Conservation (phyloP, 1,140 invertebrate genomes). For the Lepidotrigona ventralis region DNA sequence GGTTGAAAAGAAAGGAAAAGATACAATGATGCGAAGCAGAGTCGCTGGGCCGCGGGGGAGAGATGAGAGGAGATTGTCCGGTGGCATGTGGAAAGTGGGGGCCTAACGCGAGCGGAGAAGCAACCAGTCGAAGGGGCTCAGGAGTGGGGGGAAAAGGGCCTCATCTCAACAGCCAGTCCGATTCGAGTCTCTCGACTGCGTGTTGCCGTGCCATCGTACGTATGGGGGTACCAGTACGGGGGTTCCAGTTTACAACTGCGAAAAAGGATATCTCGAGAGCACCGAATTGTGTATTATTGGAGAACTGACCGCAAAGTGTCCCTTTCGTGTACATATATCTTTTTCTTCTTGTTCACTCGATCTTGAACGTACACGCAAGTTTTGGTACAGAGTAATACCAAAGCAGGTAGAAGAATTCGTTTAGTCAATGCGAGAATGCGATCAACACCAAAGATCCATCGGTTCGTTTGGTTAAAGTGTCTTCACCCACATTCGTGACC, state of each 20-base stretch:
- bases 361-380: background rate
- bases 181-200: conserved; percentile 58
- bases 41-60: conserved; percentile 20
- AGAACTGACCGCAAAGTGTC: conserved; percentile 18
- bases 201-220: conserved; percentile 51
- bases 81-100: conserved; percentile 58
- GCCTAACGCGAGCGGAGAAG: conserved; percentile 53
- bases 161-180: conserved; percentile 65
- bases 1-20: conserved; percentile 43
- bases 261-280: conserved; percentile 18
- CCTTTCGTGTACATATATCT: background rate
- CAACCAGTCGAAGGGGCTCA: conserved; percentile 48
- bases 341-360: background rate
- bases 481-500: background rate
- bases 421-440: background rate
- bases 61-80: conserved; percentile 54
- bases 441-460: background rate
- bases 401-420: background rate
- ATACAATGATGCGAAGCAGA: conserved; percentile 46
- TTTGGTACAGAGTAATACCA: background rate
- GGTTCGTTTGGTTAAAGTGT: background rate
- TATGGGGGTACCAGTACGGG: conserved; percentile 11
- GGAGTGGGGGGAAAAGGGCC: conserved; percentile 54
- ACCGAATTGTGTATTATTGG: conserved; percentile 12
- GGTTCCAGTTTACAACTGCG: conserved; percentile 41